Conservation (phyloP, 2,888 invertebrate genomes). For the Lacanobia wlatinum region DNA sequence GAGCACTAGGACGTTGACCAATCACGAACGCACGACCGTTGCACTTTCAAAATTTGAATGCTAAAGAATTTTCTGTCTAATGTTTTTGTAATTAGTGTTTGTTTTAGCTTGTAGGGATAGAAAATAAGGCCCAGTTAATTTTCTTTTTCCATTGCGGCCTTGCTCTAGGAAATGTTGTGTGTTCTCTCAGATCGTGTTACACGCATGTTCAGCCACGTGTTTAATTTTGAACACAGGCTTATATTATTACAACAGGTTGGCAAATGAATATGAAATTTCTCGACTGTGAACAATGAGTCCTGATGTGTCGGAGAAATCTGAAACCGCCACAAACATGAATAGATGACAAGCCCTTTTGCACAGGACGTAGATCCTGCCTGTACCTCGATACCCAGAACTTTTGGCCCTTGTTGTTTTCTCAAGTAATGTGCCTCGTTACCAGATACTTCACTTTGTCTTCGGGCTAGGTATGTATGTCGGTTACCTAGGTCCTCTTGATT, state of each 20-base stretch:
- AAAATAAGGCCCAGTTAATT: neutral
- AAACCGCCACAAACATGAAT: neutral
- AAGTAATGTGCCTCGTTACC: neutral
- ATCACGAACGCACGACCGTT: slow-evolving; percentile 50
- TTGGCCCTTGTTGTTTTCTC: no score
- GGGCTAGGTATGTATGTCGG: neutral
- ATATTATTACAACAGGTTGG: neutral
- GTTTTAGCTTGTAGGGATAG: slow-evolving; percentile 6
- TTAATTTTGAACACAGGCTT: neutral
- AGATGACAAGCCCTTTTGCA: neutral
- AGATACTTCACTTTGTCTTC: neutral
- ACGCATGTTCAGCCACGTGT: neutral
- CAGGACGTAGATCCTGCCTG: neutral
- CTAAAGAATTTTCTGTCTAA: slow-evolving; percentile 16
- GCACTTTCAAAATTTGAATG: slow-evolving; percentile 48
- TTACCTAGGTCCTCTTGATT: neutral
- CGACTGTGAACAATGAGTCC: no score
- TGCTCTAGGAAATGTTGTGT: neutral
- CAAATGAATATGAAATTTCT: neutral
- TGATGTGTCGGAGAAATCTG: neutral
- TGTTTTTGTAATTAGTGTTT: slow-evolving; percentile 11
- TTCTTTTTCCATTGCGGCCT: slow-evolving; percentile 15
- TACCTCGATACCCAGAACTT: no score
- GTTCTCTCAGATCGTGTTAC: slow-evolving; percentile 20
- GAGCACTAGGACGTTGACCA: slow-evolving; percentile 45